Base-by-base conservation (phyloP, 2,888 invertebrate genomes). In the Troglohyphantes excavatus region DNA sequence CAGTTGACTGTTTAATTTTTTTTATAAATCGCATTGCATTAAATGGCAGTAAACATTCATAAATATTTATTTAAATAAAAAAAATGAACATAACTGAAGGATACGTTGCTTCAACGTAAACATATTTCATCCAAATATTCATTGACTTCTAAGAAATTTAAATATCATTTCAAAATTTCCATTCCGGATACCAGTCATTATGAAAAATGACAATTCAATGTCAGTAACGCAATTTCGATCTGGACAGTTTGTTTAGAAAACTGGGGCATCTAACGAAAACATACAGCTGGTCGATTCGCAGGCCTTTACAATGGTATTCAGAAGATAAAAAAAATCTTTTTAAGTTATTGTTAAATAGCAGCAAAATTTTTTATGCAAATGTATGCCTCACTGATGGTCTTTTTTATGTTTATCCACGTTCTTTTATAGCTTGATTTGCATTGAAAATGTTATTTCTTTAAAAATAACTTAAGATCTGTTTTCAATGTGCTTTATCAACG, bases 361-460 rank as follows among this genome's bases (percentile, higher is more conserved):
- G 27, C 46, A 65, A 33, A 67, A 75, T 76, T 76, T 68, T 68
- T 76, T 63, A 76, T 85, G 85, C 72, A 85, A 85, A 76, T 85
- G 76, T 85, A 76, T 85, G 84, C 84, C 53, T 27, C 53, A 27
- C 76, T 76, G 63, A 76, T 85, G 76, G 85, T 27, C 59, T 67
- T 26, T 29, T 63, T 75, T 21, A 33, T 68, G 68, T 39, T 68
- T 76, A 76, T 39, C 53, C 43, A 21, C 43, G 53, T 39, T 33
- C 72, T 67, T 75, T 84, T 65, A 84, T 65, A 73, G 75, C 75
- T 75, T 33, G 29, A 84, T 84, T 84, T 84, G 84, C 84, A 84
- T 84, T 84, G 65, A 84, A 75, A 84, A 65, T 46, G 73, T 39
- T 70, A 11, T 65, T 78, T 65, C 43, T 61, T 75, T 73, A 23